phyloP scores from a whole-genome alignment of 2,113 vertebrate genomes.

The Pan paniscus region DNA sequence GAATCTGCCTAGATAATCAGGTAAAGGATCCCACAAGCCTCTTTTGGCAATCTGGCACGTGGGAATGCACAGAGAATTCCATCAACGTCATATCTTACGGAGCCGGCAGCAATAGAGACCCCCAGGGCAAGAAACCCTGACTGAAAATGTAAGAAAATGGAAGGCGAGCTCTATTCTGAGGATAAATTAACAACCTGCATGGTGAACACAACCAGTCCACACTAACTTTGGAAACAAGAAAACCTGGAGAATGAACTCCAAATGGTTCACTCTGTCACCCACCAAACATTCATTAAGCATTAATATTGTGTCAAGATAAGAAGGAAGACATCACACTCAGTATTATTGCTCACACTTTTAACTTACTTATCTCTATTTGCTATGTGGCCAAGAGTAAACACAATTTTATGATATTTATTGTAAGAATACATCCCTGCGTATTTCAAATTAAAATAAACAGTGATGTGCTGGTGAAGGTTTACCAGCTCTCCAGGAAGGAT shows the following conservation, averaged over 20 bases:
- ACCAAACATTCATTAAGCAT: neutral
- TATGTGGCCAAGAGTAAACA: neutral
- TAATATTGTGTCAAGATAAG: neutral
- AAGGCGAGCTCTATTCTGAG: neutral
- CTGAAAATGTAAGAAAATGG: neutral
- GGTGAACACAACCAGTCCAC: neutral
- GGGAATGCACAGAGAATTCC: neutral
- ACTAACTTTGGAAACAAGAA: neutral
- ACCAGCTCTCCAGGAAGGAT: neutral
- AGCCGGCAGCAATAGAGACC: rapidly evolving
- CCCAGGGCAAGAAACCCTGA: neutral
- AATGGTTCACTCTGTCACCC: neutral
- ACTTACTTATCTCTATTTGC: neutral
- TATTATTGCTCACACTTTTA: neutral
- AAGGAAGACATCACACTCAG: neutral
- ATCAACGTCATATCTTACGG: neutral
- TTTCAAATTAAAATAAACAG: neutral
- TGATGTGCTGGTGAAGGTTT: neutral
- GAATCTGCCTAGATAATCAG: neutral
- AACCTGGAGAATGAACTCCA: too few species aligned
- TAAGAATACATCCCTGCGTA: neutral
- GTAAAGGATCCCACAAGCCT: neutral
- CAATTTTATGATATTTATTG: neutral
- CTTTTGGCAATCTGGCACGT: neutral
- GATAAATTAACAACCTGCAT: neutral